phyloP scores from a whole-genome alignment of 2,888 invertebrate species.

The Drosophila meridionalis region DNA sequence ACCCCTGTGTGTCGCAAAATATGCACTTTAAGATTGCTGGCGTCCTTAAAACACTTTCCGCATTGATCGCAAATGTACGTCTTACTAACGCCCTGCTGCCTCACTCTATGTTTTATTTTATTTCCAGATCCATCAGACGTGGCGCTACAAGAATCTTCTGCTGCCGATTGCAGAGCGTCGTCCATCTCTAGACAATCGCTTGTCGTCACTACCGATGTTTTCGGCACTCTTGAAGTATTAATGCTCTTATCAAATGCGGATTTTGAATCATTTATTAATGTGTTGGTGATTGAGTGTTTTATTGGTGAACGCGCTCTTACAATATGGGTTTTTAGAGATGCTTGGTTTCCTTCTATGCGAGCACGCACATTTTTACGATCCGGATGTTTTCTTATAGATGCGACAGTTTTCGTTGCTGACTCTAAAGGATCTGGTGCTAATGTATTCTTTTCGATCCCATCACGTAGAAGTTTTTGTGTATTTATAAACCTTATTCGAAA shows the following conservation, averaged over 20 bases:
- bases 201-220: background rate
- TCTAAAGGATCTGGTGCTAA: background rate
- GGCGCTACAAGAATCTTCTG: background rate
- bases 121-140: background rate
- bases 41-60: slow-evolving; percentile 26
- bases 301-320: background rate
- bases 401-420: background rate
- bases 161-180: background rate
- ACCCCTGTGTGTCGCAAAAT: slow-evolving; percentile 38
- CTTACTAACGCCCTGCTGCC: background rate
- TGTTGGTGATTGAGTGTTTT: background rate
- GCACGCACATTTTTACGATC: background rate
- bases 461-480: slow-evolving; percentile 9
- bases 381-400: background rate
- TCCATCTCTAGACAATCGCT: background rate
- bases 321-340: background rate
- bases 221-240: background rate
- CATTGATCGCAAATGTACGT: slow-evolving; percentile 41
- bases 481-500: slow-evolving; percentile 41
- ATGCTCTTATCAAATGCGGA: background rate
- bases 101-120: background rate
- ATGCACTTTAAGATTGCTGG: slow-evolving; percentile 44
- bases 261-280: background rate
- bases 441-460: background rate
- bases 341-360: background rate